Evolutionary conservation across 2,113 vertebrate species (phyloP).

Genomic region (Pterocles gutturalis): DNA sequence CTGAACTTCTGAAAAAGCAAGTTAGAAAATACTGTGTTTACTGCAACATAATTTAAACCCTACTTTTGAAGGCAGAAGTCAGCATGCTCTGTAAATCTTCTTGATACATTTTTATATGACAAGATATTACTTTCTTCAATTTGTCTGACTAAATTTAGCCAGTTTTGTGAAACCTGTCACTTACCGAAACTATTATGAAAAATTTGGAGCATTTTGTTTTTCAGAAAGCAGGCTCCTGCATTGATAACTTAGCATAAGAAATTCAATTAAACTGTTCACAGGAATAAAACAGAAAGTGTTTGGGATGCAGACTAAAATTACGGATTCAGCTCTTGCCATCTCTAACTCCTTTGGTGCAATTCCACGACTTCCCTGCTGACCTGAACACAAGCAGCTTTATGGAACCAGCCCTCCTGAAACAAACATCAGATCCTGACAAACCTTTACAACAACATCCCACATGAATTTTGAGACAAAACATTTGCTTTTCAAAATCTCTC

Average conservation of each 20-base stretch:
- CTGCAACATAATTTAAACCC: neutral
- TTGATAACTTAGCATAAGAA: neutral
- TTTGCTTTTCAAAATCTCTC: neutral
- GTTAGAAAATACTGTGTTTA: neutral
- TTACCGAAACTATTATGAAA: neutral
- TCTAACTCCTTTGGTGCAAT: neutral
- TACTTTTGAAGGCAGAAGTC: neutral
- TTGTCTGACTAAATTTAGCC: neutral
- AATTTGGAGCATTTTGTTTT: neutral
- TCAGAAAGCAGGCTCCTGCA: neutral
- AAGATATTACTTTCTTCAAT: neutral
- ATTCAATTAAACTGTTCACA: neutral
- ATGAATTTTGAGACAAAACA: neutral
- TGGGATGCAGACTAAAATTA: neutral
- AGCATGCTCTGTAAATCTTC: neutral
- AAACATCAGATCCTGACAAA: neutral
- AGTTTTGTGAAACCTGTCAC: neutral
- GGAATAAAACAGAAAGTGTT: neutral
- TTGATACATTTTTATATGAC: neutral
- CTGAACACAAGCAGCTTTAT: neutral
- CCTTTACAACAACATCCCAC: neutral
- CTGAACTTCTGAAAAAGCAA: neutral
- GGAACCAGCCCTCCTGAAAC: neutral
- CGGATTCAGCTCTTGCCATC: neutral
- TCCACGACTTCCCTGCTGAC: neutral